Percentiles rank a stretch among this genome's conserved stretches.
Conservation (phyloP, 2,113 vertebrate species). For the Lepus americanus region DNA sequence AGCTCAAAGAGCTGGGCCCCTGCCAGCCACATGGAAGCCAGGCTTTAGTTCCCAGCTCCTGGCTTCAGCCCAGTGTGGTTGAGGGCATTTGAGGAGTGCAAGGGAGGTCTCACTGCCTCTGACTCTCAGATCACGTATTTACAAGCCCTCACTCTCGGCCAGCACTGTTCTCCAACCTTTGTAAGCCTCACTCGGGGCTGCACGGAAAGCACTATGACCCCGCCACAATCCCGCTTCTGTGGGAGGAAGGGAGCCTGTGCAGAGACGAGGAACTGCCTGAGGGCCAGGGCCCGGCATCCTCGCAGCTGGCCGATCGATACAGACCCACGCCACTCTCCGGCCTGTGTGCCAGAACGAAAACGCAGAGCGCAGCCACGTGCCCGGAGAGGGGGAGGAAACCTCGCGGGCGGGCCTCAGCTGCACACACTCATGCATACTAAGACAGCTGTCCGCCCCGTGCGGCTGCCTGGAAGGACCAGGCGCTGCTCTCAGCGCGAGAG, state of each 20-base stretch:
- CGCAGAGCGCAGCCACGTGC: not conserved
- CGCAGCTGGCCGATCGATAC: not conserved
- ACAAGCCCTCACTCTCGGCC: not conserved
- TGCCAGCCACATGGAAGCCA: no score
- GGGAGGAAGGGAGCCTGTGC: not conserved
- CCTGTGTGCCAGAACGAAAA: not conserved
- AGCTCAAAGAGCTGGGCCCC: no score
- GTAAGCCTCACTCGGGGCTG: no score
- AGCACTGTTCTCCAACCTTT: not conserved
- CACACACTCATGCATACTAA: not conserved
- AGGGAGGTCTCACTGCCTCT: no score
- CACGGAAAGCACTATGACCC: not conserved
- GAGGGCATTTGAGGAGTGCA: no score
- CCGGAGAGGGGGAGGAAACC: not conserved
- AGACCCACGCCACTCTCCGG: not conserved
- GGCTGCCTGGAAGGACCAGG: not conserved
- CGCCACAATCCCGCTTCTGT: not conserved
- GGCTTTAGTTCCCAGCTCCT: no score
- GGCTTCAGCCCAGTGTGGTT: no score
- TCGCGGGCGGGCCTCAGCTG: not conserved
- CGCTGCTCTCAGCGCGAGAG: rapidly evolving
- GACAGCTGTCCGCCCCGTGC: not conserved
- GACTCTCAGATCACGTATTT: no score
- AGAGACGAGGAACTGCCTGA: not conserved
- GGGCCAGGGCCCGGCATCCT: not conserved